Evolutionary conservation across 2,797 vertebrate species (phyloP).

Genomic region (Heteromormyrus szaboi): DNA sequence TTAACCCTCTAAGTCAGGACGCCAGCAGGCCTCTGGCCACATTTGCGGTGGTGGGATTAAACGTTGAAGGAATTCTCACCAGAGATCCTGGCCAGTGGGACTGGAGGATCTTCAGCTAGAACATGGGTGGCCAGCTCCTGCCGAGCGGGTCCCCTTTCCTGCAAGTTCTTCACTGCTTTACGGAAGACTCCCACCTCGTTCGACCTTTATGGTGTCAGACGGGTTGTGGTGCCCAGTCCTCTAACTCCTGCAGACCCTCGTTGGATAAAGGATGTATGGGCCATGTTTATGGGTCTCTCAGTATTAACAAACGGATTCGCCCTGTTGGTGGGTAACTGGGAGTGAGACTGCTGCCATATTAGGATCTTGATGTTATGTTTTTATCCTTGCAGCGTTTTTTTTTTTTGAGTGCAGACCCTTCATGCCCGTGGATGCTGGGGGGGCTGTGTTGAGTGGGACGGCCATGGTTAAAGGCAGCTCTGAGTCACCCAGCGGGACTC

Average conservation of each 20-base stretch:
- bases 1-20: constrained; percentile 5
- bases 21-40: background rate
- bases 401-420: background rate
- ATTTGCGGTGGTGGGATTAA: background rate
- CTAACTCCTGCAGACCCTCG: background rate
- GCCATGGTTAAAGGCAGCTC: background rate
- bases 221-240: background rate
- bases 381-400: background rate
- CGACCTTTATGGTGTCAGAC: background rate
- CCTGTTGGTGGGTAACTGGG: background rate
- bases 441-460: background rate
- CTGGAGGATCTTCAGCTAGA: background rate
- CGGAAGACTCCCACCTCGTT: background rate
- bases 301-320: background rate
- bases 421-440: background rate
- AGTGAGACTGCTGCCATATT: background rate
- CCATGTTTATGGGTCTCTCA: background rate
- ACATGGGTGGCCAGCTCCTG: background rate
- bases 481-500: background rate
- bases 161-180: background rate
- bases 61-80: background rate
- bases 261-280: background rate
- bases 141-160: background rate
- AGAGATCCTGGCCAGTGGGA: background rate
- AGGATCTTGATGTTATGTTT: background rate